phyloP scores from a whole-genome alignment of 2,888 invertebrate species.

The Microctonus brassicae region DNA sequence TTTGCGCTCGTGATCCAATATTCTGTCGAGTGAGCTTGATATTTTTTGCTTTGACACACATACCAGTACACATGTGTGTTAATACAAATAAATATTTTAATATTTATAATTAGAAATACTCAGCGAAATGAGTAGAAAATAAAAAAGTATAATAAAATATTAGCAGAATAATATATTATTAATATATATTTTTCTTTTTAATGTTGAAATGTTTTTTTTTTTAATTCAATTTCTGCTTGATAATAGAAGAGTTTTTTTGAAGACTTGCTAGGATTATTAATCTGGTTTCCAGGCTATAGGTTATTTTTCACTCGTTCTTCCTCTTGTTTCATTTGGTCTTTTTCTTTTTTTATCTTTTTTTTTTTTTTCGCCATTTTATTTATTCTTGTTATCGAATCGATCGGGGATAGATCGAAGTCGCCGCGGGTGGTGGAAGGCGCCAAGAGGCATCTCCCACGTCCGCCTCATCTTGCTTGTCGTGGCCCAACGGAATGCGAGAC shows the following conservation, averaged over 20 bases:
- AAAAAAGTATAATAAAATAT: too few relatives aligned
- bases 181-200: too few relatives aligned
- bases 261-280: conserved; percentile 37
- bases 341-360: not conserved
- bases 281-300: conserved; percentile 5
- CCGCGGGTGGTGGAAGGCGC: conserved; percentile 38
- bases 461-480: conserved; percentile 11
- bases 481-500: conserved; percentile 24
- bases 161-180: too few relatives aligned
- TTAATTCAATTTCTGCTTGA: not conserved
- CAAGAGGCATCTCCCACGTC: conserved; percentile 35
- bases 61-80: not conserved
- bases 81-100: not conserved
- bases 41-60: conserved; percentile 44
- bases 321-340: conserved; percentile 12
- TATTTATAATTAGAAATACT: not conserved
- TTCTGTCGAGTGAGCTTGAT: conserved; percentile 55
- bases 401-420: conserved; percentile 31
- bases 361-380: conserved; percentile 23
- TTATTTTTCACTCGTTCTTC: conserved; percentile 27
- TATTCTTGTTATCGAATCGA: conserved; percentile 35
- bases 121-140: too few relatives aligned
- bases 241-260: not conserved
- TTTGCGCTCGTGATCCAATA: conserved; percentile 62
- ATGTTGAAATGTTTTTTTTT: not conserved